Evolutionary conservation across 2,888 invertebrate species (phyloP).

Genomic region (Apodemia mormo): DNA sequence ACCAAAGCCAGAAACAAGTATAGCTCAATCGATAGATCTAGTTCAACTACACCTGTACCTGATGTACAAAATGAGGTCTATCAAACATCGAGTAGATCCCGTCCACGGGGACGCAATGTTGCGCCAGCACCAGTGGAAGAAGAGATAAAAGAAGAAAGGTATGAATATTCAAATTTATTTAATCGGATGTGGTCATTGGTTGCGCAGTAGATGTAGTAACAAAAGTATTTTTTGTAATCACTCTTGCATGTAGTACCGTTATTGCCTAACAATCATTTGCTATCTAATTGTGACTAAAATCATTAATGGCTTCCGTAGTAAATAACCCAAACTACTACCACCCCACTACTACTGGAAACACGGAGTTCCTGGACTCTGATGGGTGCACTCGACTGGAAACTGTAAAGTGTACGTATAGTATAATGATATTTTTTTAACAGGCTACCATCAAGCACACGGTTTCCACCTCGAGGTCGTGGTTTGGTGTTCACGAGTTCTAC

Average conservation of each 20-base stretch:
- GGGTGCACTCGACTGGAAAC: constrained; percentile 55
- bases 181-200: background rate
- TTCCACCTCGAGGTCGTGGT: constrained; percentile 87
- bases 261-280: background rate
- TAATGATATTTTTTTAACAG: constrained; percentile 57
- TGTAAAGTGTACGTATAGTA: constrained; percentile 39
- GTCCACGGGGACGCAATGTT: constrained; percentile 74
- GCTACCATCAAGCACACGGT: constrained; percentile 91
- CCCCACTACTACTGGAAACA: constrained; percentile 29
- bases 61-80: constrained; percentile 86
- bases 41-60: constrained; percentile 65
- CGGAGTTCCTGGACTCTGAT: constrained; percentile 35
- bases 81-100: constrained; percentile 67
- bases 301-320: constrained; percentile 1
- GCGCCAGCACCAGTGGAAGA: constrained; percentile 75
- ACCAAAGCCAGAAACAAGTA: constrained; percentile 79
- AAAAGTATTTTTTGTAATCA: background rate
- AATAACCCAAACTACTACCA: constrained; percentile 18
- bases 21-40: constrained; percentile 77
- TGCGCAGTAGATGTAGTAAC: constrained; percentile 24
- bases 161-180: constrained; percentile 30
- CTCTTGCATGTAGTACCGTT: background rate
- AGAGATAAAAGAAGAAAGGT: constrained; percentile 77
- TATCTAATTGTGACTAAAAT: constrained; percentile 2
- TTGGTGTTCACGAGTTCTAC: constrained; percentile 70